Evolutionary conservation across 2,113 vertebrate genomes (phyloP).

Genomic region (Oryzias melastigma): DNA sequence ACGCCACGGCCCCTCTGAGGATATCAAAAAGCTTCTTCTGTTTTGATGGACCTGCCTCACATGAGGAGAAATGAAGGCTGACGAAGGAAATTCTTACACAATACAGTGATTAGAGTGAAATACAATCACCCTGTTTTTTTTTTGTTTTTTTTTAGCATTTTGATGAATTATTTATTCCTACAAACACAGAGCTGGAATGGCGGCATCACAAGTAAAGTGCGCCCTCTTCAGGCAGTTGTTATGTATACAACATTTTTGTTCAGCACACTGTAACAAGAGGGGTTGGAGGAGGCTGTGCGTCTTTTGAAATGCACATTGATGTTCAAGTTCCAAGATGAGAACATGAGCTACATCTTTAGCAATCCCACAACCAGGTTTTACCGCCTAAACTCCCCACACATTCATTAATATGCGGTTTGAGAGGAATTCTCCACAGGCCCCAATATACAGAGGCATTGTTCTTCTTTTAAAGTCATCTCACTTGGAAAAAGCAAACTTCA

Average conservation of each 20-base stretch:
- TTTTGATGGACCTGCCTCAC: slow-evolving; percentile 62
- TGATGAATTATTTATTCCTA: too few relatives aligned
- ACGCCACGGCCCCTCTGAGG: slow-evolving; percentile 43
- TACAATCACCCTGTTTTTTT: too few relatives aligned
- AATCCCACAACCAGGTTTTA: slow-evolving; percentile 45
- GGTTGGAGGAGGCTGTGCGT: slow-evolving; percentile 1
- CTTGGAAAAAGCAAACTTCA: slow-evolving; percentile 77
- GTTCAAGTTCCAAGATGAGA: slow-evolving; percentile 19
- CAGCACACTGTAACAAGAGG: background rate
- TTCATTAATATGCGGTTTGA: slow-evolving; percentile 76
- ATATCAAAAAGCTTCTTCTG: slow-evolving; percentile 60
- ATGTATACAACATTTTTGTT: background rate
- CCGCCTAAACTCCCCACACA: slow-evolving; percentile 50
- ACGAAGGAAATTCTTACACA: background rate
- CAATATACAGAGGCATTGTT: slow-evolving; percentile 71
- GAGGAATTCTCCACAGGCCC: slow-evolving; percentile 72
- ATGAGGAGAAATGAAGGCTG: slow-evolving; percentile 55
- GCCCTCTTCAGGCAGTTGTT: slow-evolving; percentile 66
- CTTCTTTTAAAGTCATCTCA: slow-evolving; percentile 74
- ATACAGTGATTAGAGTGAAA: too few relatives aligned
- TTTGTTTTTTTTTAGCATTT: too few relatives aligned
- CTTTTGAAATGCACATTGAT: slow-evolving; percentile 11
- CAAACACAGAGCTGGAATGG: background rate
- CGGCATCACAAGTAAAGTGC: slow-evolving; percentile 62
- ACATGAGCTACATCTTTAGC: slow-evolving; percentile 1